phyloP scores from a whole-genome alignment of 2,797 vertebrate genomes.

The Remorina albescens region DNA sequence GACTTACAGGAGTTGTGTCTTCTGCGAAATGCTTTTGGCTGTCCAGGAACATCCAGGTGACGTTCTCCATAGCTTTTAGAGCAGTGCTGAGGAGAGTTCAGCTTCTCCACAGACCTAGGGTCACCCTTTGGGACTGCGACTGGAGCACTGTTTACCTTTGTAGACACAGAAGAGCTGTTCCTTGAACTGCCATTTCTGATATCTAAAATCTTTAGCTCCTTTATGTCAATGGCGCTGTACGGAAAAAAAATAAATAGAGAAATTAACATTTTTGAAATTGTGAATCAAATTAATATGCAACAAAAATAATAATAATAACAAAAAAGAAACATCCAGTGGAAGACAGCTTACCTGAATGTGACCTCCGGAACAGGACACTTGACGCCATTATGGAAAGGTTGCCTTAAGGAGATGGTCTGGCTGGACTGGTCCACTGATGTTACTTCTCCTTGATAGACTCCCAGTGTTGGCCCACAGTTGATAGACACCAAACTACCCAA shows the following conservation, averaged over 20 bases:
- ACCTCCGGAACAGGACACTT: slow-evolving; percentile 98
- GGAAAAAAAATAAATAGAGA: neutral
- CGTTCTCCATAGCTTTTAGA: slow-evolving; percentile 95
- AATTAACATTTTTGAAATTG: no score
- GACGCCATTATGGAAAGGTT: slow-evolving; percentile 97
- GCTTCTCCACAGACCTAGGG: slow-evolving; percentile 75
- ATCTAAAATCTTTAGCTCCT: slow-evolving; percentile 96
- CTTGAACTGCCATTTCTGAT: slow-evolving; percentile 80
- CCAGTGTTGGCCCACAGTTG: slow-evolving; percentile 94
- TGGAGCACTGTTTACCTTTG: slow-evolving; percentile 82
- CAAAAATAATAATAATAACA: neutral
- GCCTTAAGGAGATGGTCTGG: slow-evolving; percentile 95
- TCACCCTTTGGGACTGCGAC: slow-evolving; percentile 90
- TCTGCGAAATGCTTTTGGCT: slow-evolving; percentile 92
- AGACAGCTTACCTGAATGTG: slow-evolving; percentile 92
- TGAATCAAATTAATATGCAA: neutral
- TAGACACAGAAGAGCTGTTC: slow-evolving; percentile 42
- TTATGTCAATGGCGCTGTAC: slow-evolving; percentile 96
- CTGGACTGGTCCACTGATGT: slow-evolving; percentile 95
- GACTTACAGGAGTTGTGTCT: slow-evolving; percentile 97
- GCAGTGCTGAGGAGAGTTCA: slow-evolving; percentile 86
- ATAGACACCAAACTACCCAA: slow-evolving; percentile 97
- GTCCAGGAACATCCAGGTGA: slow-evolving; percentile 87
- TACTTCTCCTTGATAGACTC: slow-evolving; percentile 96
- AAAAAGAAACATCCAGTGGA: neutral